Evolutionary conservation across 2,113 vertebrate species (phyloP).

Genomic region (Nothobranchius furzeri): DNA sequence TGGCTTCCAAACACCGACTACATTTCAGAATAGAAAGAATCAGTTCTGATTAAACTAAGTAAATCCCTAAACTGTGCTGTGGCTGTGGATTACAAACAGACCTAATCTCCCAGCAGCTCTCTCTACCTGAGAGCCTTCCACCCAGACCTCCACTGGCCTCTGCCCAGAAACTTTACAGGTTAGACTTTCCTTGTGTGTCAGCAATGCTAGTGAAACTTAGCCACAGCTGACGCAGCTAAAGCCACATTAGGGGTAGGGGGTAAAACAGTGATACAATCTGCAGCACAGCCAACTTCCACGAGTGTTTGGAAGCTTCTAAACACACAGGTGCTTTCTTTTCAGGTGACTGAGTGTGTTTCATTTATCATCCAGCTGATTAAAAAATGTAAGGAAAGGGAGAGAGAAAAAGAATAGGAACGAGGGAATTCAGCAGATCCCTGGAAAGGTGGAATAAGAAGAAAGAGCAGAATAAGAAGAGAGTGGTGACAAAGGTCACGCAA

Average conservation of each 20-base stretch:
- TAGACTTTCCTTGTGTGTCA: constrained; percentile 56
- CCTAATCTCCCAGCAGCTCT: constrained; percentile 57
- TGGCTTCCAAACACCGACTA: constrained; percentile 24
- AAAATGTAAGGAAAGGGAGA: too few species aligned
- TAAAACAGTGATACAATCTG: too few species aligned
- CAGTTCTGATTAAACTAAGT: constrained; percentile 59
- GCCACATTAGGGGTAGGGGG: constrained; percentile 19
- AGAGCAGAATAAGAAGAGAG: too few species aligned
- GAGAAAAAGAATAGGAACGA: too few species aligned
- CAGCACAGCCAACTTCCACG: too few species aligned
- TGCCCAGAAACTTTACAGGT: constrained; percentile 26
- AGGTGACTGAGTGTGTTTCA: too few species aligned
- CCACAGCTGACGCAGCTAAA: constrained; percentile 70
- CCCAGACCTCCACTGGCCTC: constrained; percentile 25
- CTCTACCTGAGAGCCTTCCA: constrained; percentile 22
- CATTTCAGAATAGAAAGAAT: constrained; percentile 56
- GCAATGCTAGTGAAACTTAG: constrained; percentile 63
- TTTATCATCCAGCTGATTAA: too few species aligned
- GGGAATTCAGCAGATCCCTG: too few species aligned
- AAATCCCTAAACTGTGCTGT: constrained; percentile 50
- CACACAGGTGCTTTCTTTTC: too few species aligned
- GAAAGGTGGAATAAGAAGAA: too few species aligned
- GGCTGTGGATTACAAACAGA: constrained; percentile 60
- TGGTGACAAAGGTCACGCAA: too few species aligned
- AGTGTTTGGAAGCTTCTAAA: too few species aligned